phyloP scores from a whole-genome alignment of 2,113 vertebrate species.

The Jacana jacana region DNA sequence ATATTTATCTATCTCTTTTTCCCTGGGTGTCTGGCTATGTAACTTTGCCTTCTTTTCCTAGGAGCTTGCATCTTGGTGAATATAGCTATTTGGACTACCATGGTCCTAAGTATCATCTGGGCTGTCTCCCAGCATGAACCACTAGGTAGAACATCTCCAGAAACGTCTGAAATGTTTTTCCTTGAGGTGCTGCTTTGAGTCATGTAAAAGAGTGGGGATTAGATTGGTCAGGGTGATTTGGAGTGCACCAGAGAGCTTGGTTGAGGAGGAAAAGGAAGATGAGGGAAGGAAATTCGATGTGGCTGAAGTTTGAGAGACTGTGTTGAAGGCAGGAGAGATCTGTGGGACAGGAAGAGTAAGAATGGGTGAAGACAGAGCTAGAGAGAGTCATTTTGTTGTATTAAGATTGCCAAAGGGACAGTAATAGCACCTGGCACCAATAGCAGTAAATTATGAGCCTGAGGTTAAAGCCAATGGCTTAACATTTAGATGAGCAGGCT shows the following conservation, averaged over 20 bases:
- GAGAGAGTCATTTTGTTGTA: background rate
- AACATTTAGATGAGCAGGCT: conserved; percentile 21
- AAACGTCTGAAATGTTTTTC: background rate
- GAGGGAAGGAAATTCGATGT: conserved; percentile 53
- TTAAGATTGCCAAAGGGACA: background rate
- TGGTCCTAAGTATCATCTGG: background rate
- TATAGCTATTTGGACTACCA: background rate
- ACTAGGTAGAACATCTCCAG: background rate
- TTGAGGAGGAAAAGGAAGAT: conserved; percentile 63
- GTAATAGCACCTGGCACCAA: conserved; percentile 9
- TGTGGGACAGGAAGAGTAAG: conserved; percentile 32
- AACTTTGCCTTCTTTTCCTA: background rate
- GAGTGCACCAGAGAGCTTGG: background rate
- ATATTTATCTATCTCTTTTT: fast-evolving
- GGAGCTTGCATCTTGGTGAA: background rate
- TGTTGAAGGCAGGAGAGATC: conserved; percentile 54
- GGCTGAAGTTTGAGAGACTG: background rate
- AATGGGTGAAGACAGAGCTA: conserved; percentile 9
- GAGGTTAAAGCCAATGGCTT: background rate
- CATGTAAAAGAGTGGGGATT: background rate
- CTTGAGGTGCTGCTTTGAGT: background rate
- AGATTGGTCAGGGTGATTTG: background rate
- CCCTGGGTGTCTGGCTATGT: background rate
- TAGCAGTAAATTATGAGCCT: background rate
- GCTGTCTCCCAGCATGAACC: background rate